These are phyloP conservation scores for Scaeva pyrastri DNA, from an alignment of 2,888 invertebrate species.

Conservation along the genomic window DNA sequence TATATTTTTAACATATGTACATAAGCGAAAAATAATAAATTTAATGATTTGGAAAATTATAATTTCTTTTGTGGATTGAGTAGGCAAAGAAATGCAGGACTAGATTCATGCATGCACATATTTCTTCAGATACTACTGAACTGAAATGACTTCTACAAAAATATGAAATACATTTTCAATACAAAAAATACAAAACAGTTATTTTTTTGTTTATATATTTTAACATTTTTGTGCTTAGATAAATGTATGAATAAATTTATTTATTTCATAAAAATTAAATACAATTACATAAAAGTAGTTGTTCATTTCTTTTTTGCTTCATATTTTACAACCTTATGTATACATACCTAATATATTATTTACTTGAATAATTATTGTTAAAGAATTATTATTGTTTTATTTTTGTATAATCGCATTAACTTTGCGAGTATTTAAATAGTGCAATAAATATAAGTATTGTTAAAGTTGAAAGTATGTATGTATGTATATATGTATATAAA, in stretches of 20 bases:
- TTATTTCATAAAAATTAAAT: conserved; percentile 63
- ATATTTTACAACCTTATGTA: conserved; percentile 67
- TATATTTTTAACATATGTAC: too few relatives aligned
- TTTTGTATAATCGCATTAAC: conserved; percentile 44
- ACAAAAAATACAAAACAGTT: neutral
- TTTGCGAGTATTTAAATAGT: conserved; percentile 61
- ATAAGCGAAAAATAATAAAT: too few relatives aligned
- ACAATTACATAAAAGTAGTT: conserved; percentile 52
- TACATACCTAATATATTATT: conserved; percentile 47
- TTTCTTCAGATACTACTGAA: too few relatives aligned
- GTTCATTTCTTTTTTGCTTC: conserved; percentile 17
- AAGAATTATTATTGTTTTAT: conserved; percentile 30
- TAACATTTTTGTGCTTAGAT: conserved; percentile 53
- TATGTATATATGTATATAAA: conserved; percentile 14
- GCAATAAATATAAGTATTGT: conserved; percentile 71
- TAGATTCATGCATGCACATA: too few relatives aligned
- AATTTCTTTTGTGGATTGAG: too few relatives aligned
- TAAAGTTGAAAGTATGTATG: conserved; percentile 29
- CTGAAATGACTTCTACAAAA: too few relatives aligned
- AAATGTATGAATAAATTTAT: conserved; percentile 44
- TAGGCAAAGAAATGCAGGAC: too few relatives aligned
- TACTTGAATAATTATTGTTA: conserved; percentile 39
- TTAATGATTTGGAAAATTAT: too few relatives aligned
- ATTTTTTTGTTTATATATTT: conserved; percentile 28
- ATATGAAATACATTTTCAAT: neutral